A percentile compares a stretch with the other conserved stretches of the same genome.
Conservation (phyloP, 2,888 invertebrate species). For the Heteropelma amictum region DNA sequence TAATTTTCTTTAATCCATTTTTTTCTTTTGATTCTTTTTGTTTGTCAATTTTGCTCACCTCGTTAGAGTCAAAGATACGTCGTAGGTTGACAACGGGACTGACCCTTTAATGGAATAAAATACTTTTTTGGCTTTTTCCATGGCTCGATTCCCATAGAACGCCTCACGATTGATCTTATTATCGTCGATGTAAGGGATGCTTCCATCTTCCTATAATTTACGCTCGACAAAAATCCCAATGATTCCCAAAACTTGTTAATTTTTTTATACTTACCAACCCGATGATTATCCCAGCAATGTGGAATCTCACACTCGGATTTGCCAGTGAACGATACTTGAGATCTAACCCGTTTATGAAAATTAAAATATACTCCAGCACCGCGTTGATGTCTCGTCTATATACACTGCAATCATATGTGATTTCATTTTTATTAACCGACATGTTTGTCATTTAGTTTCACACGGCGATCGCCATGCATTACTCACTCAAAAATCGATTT, state of each 20-base stretch:
- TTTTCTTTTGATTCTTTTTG: too few relatives aligned
- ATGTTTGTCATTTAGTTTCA: not conserved
- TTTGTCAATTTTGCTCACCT: slow-evolving; percentile 5
- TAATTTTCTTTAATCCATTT: too few relatives aligned
- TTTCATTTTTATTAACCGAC: too few relatives aligned
- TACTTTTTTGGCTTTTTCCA: not conserved
- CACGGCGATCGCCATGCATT: too few relatives aligned
- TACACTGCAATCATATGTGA: slow-evolving; percentile 10
- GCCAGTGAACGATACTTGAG: slow-evolving; percentile 9
- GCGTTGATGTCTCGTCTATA: not conserved
- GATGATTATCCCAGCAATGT: slow-evolving; percentile 12
- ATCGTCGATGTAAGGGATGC: not conserved
- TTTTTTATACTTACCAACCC: slow-evolving; percentile 12
- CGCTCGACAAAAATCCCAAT: not conserved
- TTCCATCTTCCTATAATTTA: not conserved
- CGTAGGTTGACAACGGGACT: slow-evolving; percentile 23
- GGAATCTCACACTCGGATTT: not conserved
- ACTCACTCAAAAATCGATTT: slow-evolving; percentile 26
- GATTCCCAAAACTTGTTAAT: not conserved
- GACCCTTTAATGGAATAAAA: not conserved
- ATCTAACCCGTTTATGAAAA: slow-evolving; percentile 40
- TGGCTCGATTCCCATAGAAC: not conserved
- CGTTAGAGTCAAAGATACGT: slow-evolving; percentile 20
- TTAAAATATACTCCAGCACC: slow-evolving; percentile 33
- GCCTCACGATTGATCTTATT: not conserved